Base-by-base conservation (phyloP, 2,888 invertebrate genomes). In the Drosophila histrio region DNA sequence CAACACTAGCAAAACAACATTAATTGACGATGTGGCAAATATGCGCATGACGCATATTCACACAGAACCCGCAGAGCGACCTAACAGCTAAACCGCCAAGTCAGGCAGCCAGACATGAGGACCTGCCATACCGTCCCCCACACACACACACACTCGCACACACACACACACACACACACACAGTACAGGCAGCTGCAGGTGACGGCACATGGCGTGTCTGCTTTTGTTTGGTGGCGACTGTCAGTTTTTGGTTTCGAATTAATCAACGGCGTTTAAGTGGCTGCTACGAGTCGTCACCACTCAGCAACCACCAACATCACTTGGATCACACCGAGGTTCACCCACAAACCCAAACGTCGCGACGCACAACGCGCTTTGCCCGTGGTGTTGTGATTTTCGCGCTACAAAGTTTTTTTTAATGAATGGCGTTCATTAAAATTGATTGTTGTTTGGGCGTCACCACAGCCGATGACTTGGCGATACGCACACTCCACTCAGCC, bases 351-450 rank as follows among this genome's bases (percentile, higher is more conserved):
- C n/a, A n/a, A n/a, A n/a, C n/a, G n/a, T n/a, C n/a, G n/a, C 7
- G 19, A 22, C 7, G n/a, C 34, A 39, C 15, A 41, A 19, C 6
- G 11, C 13, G 13, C 17, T 34, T 46, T 28, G 21, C 28, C 32
- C 57, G 39, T 41, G 13, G 2, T 28, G 65, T 54, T 59, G 30
- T 69, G 79, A 79, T 84, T 84, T 81, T 69, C 65, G 70, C 65
- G 68, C 63, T 67, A 58, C 60, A 77, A 77, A 81, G 53, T 17
- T 75, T 79, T 83, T 72, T 74, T 84, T 85, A 87, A 87, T 87
- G 85, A 85, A 85, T 85, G 67, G 66, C 83, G 79, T 82, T 85
- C 85, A 87, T 85, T 87, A 87, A 87, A 87, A 85, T 80, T 85
- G 87, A 85, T 85, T 87, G 85, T 85, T 85, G 84, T 81, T 85